Percentiles rank a stretch among this genome's conserved stretches.
Conservation (phyloP, 2,113 vertebrate species). For the Equus przewalskii region DNA sequence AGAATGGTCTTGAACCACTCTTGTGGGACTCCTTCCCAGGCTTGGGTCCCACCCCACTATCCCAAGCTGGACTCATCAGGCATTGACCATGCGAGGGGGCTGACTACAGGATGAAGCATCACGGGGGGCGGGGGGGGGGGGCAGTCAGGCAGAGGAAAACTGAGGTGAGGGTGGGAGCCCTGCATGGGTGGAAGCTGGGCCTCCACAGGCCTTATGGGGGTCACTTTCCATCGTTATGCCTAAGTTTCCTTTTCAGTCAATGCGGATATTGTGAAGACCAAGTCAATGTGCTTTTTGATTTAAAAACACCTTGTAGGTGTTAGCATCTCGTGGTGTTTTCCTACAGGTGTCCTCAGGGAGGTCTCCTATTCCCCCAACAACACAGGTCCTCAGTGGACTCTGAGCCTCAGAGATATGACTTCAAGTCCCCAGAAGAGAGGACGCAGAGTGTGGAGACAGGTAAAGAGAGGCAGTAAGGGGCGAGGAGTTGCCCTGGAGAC, state of each 20-base stretch:
- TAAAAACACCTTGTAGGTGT: background rate
- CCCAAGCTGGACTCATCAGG: background rate
- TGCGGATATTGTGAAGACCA: background rate
- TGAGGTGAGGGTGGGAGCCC: background rate
- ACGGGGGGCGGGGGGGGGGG: accelerated
- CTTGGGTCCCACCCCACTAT: background rate
- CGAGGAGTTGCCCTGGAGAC: background rate
- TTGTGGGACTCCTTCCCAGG: background rate
- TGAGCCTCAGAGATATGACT: background rate
- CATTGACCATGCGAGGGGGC: background rate
- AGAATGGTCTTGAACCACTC: background rate
- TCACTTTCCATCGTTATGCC: background rate
- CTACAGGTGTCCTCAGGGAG: background rate
- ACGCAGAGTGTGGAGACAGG: background rate
- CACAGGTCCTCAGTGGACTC: background rate
- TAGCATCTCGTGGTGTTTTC: background rate
- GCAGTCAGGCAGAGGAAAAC: background rate
- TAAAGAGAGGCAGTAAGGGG: background rate
- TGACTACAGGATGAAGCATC: background rate
- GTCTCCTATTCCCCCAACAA: background rate
- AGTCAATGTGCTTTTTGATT: background rate
- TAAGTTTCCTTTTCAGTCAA: background rate
- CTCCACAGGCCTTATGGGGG: too few relatives aligned
- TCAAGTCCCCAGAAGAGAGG: background rate
- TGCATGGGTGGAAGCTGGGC: accelerated